Evolutionary conservation across 1,140 invertebrate genomes (phyloP), one percentile per base, ranked within the genome.

Genomic region (Trachymyrmex cornetzi): DNA sequence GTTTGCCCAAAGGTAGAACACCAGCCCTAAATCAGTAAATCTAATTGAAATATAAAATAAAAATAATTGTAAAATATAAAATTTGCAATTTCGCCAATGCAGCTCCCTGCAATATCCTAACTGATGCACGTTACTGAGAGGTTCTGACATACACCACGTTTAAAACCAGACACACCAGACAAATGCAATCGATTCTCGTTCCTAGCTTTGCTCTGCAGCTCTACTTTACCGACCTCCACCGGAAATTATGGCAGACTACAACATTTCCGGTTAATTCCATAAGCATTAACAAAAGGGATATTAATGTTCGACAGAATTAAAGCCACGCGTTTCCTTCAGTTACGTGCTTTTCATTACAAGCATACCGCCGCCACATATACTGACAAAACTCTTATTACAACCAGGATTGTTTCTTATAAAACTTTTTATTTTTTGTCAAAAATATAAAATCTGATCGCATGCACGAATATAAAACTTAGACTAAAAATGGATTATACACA

Each of bases 221-320:
- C 72, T 75, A 30, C 72, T 66, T 79, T 66, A 66, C 44, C 77
- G 77, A 79, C 61, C 24, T 30, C 16, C 44, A 85, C 81, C 86
- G 91, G 88, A 92, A 90, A 92, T 91, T 88, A 64, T 80, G 27
- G 59, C 71, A 87, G 27, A 71, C 74, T 86, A 24, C 84, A n/a
- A 87, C 86, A 87, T 91, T 92, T 92, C 88, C 89, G 86, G 59
- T 85, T 85, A 89, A 92, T 92, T 87, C 66, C 61, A n/a, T 16
- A 19, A 14, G 12, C 59, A 87, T 89, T 91, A 86, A 85, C 57
- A n/a, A 71, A 79, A 50, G n/a, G 88, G 88, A 91, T 89, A 91
- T 91, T 85, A 89, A 82, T 69, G 67, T 55, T 91, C 44, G 63
- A 63, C 85, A 48, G 30, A 88, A 91, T 89, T 91, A 86, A 91